Conservation (phyloP, 2,888 invertebrate species). For the Xestia sexstrigata region DNA sequence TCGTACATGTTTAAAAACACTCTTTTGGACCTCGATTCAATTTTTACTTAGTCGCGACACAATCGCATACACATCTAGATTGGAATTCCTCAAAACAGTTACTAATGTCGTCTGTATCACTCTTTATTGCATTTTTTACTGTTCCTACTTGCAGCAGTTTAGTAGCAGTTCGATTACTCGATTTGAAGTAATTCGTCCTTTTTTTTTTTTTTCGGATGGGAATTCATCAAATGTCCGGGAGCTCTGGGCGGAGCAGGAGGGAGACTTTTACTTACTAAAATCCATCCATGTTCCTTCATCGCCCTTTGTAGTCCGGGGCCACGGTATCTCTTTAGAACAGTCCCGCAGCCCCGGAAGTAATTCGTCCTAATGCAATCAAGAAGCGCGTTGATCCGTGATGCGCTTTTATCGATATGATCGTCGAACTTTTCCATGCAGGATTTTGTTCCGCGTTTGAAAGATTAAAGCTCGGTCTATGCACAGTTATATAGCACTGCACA, state of each 20-base stretch:
- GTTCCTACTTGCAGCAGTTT: not conserved
- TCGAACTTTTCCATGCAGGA: not conserved
- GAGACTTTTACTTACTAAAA: too few relatives aligned
- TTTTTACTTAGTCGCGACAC: not conserved
- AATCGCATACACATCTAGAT: not conserved
- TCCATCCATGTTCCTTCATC: too few relatives aligned
- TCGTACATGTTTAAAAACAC: not conserved
- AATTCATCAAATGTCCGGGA: too few relatives aligned
- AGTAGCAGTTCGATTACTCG: not conserved
- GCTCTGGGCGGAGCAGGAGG: too few relatives aligned
- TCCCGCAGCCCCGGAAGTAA: not conserved
- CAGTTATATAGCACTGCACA: not conserved
- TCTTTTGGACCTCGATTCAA: not conserved
- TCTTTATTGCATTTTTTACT: constrained; percentile 4
- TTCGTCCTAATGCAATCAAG: not conserved
- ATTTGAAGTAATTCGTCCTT: too few relatives aligned
- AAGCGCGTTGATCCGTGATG: not conserved
- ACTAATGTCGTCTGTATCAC: not conserved
- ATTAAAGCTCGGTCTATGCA: not conserved
- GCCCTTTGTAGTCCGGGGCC: too few relatives aligned
- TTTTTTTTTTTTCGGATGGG: too few relatives aligned
- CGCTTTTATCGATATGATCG: too few relatives aligned
- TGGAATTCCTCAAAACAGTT: not conserved
- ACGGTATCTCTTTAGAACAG: too few relatives aligned
- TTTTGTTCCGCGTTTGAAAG: not conserved